Evolutionary conservation across 2,797 vertebrate genomes (phyloP).

Genomic region (Epinephelus awoara): DNA sequence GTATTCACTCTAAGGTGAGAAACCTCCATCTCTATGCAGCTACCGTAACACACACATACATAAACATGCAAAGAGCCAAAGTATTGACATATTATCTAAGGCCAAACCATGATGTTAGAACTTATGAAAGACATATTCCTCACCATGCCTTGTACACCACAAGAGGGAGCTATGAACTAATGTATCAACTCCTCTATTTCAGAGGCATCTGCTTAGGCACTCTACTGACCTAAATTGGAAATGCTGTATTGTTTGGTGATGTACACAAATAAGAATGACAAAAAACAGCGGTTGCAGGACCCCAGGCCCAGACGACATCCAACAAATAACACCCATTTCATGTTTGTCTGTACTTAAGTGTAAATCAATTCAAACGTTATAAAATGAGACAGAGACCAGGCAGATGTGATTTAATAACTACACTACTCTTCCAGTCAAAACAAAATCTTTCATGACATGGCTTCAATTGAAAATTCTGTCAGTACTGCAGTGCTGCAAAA

Average conservation of each 20-base stretch:
- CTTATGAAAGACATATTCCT: background rate
- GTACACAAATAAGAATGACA: conserved; percentile 15
- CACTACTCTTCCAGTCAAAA: background rate
- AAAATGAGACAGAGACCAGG: background rate
- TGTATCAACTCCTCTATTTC: background rate
- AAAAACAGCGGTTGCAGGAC: background rate
- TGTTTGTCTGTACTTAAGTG: background rate
- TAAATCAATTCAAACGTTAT: background rate
- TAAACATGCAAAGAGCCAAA: background rate
- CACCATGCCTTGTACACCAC: conserved; percentile 51
- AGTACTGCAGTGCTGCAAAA: conserved; percentile 32
- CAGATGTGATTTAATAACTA: background rate
- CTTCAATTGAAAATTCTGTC: background rate
- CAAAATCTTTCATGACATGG: background rate
- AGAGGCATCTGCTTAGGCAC: background rate
- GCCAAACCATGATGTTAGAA: background rate
- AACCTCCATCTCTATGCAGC: background rate
- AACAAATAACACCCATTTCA: background rate
- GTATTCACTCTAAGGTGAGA: background rate
- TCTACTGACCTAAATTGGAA: conserved; percentile 57
- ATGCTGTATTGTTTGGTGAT: conserved; percentile 1
- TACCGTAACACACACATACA: background rate
- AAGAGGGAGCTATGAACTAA: conserved; percentile 74
- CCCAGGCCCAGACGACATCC: too few relatives aligned
- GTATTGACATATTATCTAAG: background rate